phyloP scores from a whole-genome alignment of 2,113 vertebrate species.

The Pituophis catenifer region DNA sequence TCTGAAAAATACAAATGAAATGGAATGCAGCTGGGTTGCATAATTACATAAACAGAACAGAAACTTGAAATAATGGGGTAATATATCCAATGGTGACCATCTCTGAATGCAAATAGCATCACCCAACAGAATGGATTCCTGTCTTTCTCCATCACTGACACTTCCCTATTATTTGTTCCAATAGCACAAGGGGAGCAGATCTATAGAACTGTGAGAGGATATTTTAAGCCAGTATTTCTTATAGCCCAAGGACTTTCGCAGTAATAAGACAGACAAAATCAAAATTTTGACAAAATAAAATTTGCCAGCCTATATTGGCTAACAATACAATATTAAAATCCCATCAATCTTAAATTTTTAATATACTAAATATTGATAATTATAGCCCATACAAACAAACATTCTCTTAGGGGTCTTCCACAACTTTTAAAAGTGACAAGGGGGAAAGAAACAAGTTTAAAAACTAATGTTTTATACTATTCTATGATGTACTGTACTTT shows the following conservation, averaged over 20 bases:
- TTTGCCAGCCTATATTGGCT: background rate
- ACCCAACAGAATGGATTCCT: background rate
- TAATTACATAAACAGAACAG: fast-evolving
- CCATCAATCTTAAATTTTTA: background rate
- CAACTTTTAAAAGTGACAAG: background rate
- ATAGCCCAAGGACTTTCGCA: background rate
- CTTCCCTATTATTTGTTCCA: background rate
- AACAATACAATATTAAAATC: background rate
- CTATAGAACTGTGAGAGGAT: background rate
- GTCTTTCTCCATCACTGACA: background rate
- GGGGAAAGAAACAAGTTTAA: background rate
- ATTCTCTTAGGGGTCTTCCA: background rate
- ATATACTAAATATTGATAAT: background rate
- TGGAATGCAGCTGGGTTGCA: fast-evolving
- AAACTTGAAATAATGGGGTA: background rate
- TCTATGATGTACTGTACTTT: fast-evolving
- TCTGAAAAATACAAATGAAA: fast-evolving
- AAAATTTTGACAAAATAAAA: background rate
- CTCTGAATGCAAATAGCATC: background rate
- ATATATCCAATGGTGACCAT: background rate
- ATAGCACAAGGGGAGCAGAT: background rate
- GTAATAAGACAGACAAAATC: background rate
- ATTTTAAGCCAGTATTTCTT: background rate
- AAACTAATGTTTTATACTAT: background rate
- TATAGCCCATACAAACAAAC: background rate